A percentile compares a stretch with the other conserved stretches of the same genome.
Evolutionary conservation across 2,888 invertebrate species (phyloP).

Genomic region (Brenthis daphne): DNA sequence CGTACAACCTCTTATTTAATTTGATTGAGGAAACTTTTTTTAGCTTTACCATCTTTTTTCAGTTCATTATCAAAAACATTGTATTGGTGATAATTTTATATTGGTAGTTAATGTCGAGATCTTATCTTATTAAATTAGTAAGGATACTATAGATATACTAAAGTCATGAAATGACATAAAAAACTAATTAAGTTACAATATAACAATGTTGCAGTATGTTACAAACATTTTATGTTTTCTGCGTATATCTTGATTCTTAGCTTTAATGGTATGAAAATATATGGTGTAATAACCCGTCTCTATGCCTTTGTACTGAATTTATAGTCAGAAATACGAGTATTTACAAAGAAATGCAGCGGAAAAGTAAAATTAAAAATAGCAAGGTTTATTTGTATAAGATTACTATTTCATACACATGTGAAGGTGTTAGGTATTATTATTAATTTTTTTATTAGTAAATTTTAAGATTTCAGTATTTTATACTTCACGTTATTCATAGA

Average conservation of each 20-base stretch:
- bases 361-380: no score
- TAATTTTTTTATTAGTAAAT: no score
- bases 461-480: no score
- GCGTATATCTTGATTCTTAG: background rate
- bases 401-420: no score
- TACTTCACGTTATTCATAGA: no score
- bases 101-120: background rate
- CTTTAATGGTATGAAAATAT: background rate
- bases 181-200: slow-evolving; percentile 9
- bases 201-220: slow-evolving; percentile 4
- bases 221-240: background rate
- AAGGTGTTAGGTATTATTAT: no score
- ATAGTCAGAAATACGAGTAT: no score
- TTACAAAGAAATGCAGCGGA: no score
- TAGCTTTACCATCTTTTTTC: background rate
- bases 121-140: slow-evolving; percentile 6
- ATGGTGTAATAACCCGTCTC: background rate
- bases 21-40: background rate
- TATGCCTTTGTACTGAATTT: no score
- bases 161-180: slow-evolving; percentile 11
- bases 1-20: no score
- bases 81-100: background rate
- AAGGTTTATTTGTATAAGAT: no score
- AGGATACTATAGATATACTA: background rate
- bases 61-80: background rate